Conservation (phyloP, 1,140 invertebrate species). For the Drosophila guanche region DNA sequence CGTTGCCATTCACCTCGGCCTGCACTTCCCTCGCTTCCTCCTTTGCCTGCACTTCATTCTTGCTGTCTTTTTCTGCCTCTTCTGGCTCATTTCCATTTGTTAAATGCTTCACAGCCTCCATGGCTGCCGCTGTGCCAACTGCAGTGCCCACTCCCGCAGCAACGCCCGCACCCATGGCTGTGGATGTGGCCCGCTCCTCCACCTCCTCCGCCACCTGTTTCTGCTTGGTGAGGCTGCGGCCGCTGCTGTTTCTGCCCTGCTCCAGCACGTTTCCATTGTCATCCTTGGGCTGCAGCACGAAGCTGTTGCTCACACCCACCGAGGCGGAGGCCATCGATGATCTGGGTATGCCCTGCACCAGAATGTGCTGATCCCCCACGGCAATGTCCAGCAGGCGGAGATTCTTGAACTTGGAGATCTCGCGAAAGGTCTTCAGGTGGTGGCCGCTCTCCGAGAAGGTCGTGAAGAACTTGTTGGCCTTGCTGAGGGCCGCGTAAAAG, state of each 20-base stretch:
- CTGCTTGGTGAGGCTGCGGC: conserved; percentile 56
- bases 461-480: conserved; percentile 81
- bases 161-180: conserved; percentile 26
- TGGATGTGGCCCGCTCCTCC: conserved; percentile 25
- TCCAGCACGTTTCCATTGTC: conserved; percentile 46
- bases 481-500: conserved; percentile 78
- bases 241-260: conserved; percentile 40
- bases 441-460: conserved; percentile 83
- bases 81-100: conserved; percentile 22
- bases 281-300: conserved; percentile 57
- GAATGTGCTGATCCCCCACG: conserved; percentile 76
- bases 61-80: conserved; percentile 1
- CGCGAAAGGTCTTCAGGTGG: conserved; percentile 83
- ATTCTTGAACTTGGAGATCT: conserved; percentile 82
- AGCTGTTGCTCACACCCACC: conserved; percentile 55
- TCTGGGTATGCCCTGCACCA: conserved; percentile 78
- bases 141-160: conserved; percentile 26
- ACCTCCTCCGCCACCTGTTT: conserved; percentile 41
- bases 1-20: conserved; percentile 33
- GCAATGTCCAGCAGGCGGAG: conserved; percentile 75
- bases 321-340: conserved; percentile 62
- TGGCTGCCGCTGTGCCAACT: conserved; percentile 47
- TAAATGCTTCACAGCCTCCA: conserved; percentile 64
- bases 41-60: neutral
- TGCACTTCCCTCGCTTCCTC: conserved; percentile 11